Evolutionary conservation across 1,140 invertebrate species (phyloP), one percentile per base, ranked within the genome.

Genomic region (Dinoponera quadriceps): DNA sequence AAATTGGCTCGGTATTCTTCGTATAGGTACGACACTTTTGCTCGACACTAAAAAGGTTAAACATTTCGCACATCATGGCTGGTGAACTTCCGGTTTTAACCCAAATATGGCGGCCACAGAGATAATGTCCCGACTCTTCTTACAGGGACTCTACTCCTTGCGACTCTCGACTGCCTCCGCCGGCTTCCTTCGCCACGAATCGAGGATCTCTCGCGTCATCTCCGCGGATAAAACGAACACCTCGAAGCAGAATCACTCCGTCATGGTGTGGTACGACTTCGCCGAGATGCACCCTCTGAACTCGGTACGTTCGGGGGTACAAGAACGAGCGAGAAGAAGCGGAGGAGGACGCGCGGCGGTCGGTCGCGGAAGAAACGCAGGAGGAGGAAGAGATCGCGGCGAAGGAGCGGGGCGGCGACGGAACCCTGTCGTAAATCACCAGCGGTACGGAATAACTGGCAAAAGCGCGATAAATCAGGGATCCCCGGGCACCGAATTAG

Each of bases 401-500:
- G 44, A 63, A 66, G 78, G 49, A 57, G 75, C 65, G 75, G 72
- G 82, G 83, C 60, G 65, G 74, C 27, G 82, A 75, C 77, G 84
- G 72, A 78, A 71, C 82, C 71, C 60, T 16, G 75, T 83, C 88
- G 88, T 92, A 92, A 92, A 92, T 92, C 91, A 92, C 77, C 65
- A 57, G 27, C 65, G 72, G 87, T 85, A 89, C 90, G 87, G 87
- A 91, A 91, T 90, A 91, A 91, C 89, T 84, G 85, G 88, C 85
- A 87, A 86, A 88, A 88, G 85, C 73, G 85, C 90, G 82, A 94
- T 94, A 94, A 94, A 94, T 94, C 92, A 93, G 90, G 91, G 85
- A 88, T 90, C 82, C 85, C 73, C 89, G 83, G 88, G 84, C 80
- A 87, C 84, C 91, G 91, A 94, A 94, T 94, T 94, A 94, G 93